A percentile compares a stretch with the other conserved stretches of the same genome.
phyloP scores from a whole-genome alignment of 1,140 invertebrate species.

The Steinernema feltiae region DNA sequence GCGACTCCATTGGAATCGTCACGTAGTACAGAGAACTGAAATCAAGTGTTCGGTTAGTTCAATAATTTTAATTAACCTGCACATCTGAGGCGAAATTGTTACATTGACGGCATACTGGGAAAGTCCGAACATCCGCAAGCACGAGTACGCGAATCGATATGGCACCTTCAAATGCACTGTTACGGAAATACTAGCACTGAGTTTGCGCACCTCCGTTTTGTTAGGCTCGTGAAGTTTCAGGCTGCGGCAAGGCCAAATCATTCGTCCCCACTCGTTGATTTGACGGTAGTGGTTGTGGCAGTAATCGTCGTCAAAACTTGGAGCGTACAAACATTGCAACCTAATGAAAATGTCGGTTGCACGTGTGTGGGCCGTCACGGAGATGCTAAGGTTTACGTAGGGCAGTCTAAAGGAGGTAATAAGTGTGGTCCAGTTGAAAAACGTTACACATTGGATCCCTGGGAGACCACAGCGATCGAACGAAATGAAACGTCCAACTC shows the following conservation, averaged over 20 bases:
- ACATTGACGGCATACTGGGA: constrained; percentile 49
- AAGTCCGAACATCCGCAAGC: constrained; percentile 46
- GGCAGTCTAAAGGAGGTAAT: constrained; percentile 39
- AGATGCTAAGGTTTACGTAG: constrained; percentile 45
- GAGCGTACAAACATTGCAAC: constrained; percentile 44
- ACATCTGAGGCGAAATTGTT: constrained; percentile 41
- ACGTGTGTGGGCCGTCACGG: constrained; percentile 26
- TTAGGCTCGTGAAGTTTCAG: background rate
- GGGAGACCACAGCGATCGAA: background rate
- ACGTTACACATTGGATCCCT: background rate
- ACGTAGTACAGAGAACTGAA: background rate
- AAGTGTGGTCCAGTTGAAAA: background rate
- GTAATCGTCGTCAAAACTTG: constrained; percentile 43
- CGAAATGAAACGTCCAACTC: background rate
- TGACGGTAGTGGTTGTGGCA: constrained; percentile 46
- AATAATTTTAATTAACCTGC: constrained; percentile 24
- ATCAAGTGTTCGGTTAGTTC: background rate
- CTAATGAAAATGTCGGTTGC: constrained; percentile 34
- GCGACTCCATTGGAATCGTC: background rate
- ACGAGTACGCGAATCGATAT: constrained; percentile 34
- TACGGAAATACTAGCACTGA: background rate
- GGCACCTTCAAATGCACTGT: constrained; percentile 26
- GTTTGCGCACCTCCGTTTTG: background rate
- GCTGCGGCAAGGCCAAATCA: constrained; percentile 37
- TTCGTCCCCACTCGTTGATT: constrained; percentile 25